These are phyloP conservation scores for Artibeus lituratus DNA, from an alignment of 2,797 vertebrate species.

Conservation along the genomic window DNA sequence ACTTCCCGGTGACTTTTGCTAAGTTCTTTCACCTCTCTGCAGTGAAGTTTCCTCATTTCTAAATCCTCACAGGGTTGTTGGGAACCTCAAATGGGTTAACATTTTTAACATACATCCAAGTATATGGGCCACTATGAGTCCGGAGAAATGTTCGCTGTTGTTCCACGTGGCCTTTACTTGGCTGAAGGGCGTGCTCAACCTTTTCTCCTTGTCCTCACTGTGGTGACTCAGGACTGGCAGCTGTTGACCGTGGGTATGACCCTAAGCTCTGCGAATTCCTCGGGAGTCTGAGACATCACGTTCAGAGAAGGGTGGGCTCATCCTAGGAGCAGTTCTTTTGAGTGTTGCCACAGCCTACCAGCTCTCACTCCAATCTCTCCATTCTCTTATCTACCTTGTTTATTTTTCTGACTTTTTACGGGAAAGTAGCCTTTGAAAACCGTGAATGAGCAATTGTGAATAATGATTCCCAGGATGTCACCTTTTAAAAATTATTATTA, in stretches of 20 bases:
- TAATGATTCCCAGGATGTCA: background rate
- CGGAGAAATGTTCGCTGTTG: background rate
- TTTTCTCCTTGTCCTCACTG: background rate
- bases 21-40: background rate
- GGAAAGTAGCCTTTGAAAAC: background rate
- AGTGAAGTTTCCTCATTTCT: background rate
- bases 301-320: background rate
- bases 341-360: background rate
- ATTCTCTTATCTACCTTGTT: background rate
- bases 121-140: too few relatives aligned
- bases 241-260: background rate
- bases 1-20: background rate
- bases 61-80: background rate
- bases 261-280: background rate
- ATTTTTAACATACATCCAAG: background rate
- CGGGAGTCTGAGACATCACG: too few relatives aligned
- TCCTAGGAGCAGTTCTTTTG: background rate
- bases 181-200: background rate
- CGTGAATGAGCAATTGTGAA: background rate
- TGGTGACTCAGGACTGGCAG: fast-evolving
- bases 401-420: background rate
- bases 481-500: background rate
- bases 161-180: background rate
- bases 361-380: background rate
- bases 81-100: background rate